Conservation (phyloP, 2,797 vertebrate species). For the Numenius phaeopus region DNA sequence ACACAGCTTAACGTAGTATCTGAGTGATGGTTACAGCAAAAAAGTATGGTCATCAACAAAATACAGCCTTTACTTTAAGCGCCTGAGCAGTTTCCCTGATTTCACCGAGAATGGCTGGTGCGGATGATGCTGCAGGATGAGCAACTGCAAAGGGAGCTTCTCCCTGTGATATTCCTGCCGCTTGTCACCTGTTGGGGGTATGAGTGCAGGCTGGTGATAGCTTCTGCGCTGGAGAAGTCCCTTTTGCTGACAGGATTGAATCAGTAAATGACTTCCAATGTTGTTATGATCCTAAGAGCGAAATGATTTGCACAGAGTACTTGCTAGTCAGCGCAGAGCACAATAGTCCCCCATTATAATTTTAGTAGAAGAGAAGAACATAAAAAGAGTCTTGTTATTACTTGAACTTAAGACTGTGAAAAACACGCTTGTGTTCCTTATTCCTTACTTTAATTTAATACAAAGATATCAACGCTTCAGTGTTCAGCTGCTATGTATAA, state of each 20-base stretch:
- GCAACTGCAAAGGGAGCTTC: not conserved
- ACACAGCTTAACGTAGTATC: not conserved
- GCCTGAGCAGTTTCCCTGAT: not conserved
- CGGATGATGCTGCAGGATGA: not conserved
- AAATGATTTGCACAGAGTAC: not conserved
- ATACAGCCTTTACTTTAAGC: not conserved
- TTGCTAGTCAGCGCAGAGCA: not conserved
- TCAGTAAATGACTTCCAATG: not conserved
- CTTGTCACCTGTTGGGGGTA: not conserved
- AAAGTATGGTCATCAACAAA: not conserved
- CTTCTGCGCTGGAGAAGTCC: not conserved
- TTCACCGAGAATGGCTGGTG: not conserved
- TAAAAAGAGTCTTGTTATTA: slow-evolving; percentile 12
- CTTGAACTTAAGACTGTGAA: not conserved
- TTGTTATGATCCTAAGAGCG: not conserved
- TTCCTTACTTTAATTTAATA: slow-evolving; percentile 36
- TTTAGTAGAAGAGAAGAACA: slow-evolving; percentile 2
- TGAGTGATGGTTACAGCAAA: not conserved
- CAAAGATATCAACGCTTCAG: not conserved
- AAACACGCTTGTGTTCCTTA: not conserved
- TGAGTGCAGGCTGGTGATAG: not conserved
- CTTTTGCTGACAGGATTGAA: not conserved
- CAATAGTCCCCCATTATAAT: not conserved
- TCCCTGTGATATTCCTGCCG: not conserved
- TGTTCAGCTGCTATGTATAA: slow-evolving; percentile 17